Evolutionary conservation across 2,888 invertebrate species (phyloP), one percentile per base, ranked within the genome.

Genomic region (Zygaena filipendulae): DNA sequence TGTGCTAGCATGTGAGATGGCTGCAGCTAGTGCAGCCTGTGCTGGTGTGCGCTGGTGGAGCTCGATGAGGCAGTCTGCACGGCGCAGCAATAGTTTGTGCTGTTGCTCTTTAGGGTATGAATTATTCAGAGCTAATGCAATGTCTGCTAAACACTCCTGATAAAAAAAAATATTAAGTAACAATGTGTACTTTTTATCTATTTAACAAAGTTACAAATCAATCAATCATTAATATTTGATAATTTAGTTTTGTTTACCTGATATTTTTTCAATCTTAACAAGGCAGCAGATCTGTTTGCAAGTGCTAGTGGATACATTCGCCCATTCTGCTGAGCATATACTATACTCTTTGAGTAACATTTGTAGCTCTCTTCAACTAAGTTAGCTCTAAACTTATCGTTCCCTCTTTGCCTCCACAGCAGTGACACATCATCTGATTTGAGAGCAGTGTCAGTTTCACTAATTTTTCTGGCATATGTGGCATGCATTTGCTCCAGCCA

Each of bases 221-320:
- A 4, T 24, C 3, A 12, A 7, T 3, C 11, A 22, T 11, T 22
- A 23, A 8, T 13, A 12, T 13, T 11, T n/a, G n/a, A n/a, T n/a
- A n/a, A n/a, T n/a, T n/a, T n/a, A n/a, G n/a, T n/a, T n/a, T n/a
- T n/a, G n/a, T n/a, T 47, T 59, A 87, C 87, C 71, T 85, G 51
- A 59, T 75, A 87, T 45, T 75, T 72, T 31, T 81, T 74, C 52
- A 87, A 51, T 40, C 83, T 77, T 45, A 85, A 74, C 23, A 86
- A 68, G 5, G 85, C 82, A 10, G 88, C 88, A 7, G 90, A 88
- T 52, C 90, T 75, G 45, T 90, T 89, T 0, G 86, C 87, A 28
- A 87, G 59, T 0, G 87, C 87, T 25, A 87, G 51, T 1, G 85
- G 67, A 42, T 84, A 84, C 58, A 84, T 83, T 7, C 80, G 62